Base-by-base conservation (phyloP, 53 echinoderm and acorn worm species). In the Pentamera pediparva region DNA sequence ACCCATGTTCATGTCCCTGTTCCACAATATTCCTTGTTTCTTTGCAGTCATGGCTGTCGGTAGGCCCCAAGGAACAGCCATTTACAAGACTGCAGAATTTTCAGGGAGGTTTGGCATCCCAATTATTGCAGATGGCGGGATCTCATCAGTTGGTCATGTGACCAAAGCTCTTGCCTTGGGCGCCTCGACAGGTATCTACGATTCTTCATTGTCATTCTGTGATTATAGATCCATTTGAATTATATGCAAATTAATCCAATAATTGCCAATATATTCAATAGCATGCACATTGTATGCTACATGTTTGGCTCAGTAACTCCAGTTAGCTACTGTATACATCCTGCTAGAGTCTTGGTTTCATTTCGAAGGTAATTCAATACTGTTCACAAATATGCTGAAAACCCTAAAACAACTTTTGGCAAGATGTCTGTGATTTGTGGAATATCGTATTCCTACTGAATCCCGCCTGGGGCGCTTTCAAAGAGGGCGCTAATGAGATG, bases 41-140 rank as follows among this genome's bases (percentile, higher is more conserved):
- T 38, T 24, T 56, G 6, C 45, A 96, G 96, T 96, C 37, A 96
- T 96, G 96, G 96, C 96, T 24, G 96, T 96, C 25, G 96, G 96
- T 59, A 83, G 96, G 50, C 96, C 96, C 28, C 96, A 96, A 54
- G 96, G 96, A 21, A 96, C 96, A 65, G 96, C 96, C 27, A 90
- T 96, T 8, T 96, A 96, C 78, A 88, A 91, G 49, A 90, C 91
- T 9, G 82, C 96, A 15, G 85, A 88, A 50, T 91, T 78, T 59
- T 90, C 96, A 22, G 76, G 82, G 4, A 62, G 69, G 25, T 83
- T 70, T 19, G 91, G 88, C 29, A 79, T 96, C 6, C 96, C 96
- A 26, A 76, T 96, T 38, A 83, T 96, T n/a, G 96, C 96, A 6
- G 96, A 96, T 56, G 96, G 96, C 18, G 96, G 96, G 13, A 91